Base-by-base conservation (phyloP, 2,113 vertebrate species). In the Mustela lutreola region DNA sequence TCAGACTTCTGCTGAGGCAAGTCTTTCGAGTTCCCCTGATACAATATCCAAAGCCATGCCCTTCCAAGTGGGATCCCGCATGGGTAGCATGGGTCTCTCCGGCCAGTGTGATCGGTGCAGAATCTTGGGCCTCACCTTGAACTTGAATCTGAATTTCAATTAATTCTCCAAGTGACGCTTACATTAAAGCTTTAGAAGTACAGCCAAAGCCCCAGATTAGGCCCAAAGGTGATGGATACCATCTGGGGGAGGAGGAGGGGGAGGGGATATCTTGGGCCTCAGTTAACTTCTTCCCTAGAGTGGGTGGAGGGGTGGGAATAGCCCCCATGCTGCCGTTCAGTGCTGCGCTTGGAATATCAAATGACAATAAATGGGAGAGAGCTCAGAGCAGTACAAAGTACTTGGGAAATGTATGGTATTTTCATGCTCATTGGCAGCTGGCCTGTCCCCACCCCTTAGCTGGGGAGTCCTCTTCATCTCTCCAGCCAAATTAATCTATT, bases 401-500 rank as follows among this genome's bases (percentile, higher is more conserved):
- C 71, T 7, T 2, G 76, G 89, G 88, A 89, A 56, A 91, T 4
- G 3, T 0, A 42, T 24, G 65, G 91, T 15, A 6, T 85, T 58
- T 82, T 67, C 70, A 53, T 28, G 84, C 70, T 70, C 53, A 0
- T n/a, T 94, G 92, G 96, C 90, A 39, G 84, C 70, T 82, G 48
- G 83, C 78, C 39, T 1, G 53, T 45, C 80, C 60, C 80, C 80
- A 82, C 92, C 90, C 91, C 3, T 48, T 53, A 76, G 48, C 75
- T 63, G 73, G 83, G 48, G 63, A 84, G 58, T 83, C 45, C 19
- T 91, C 87, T 89, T 89, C 92, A 62, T 90, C 76, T 73, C n/a
- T 16, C 45, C 70, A 58, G 36, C 87, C 95, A 94, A 96, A 94
- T 87, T 87, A 81, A 93, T 94, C 96, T 79, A 45, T 86, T 96